Base-by-base conservation (phyloP, 2,113 vertebrate genomes). In the Melanerpes aurifrons region DNA sequence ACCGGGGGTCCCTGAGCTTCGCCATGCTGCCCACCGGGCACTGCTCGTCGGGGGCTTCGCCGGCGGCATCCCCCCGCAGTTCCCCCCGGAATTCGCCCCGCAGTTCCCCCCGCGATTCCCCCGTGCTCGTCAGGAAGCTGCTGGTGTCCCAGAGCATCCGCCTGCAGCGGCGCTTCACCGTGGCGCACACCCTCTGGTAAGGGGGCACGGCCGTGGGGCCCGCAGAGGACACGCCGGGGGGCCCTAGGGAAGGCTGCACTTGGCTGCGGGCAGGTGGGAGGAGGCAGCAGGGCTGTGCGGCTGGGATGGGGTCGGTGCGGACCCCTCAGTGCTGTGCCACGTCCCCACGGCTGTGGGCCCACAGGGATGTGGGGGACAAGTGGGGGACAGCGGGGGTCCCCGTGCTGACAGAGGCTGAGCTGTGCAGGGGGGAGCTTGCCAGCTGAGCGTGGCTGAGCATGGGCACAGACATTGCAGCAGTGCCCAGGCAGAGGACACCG, bases 111-210 rank as follows among this genome's bases (percentile, higher is more conserved):
- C 40, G 95, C 50, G 91, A 97, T 73, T 98, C 99, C 35, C 98
- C 98, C 1, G 80, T 98, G 86, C 97, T 99, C 95, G 98, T 99
- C 97, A 96, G 98, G 84, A 99, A 98, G 96, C 97, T 99, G 86
- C 93, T 98, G 96, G 97, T 98, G 98, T 98, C 98, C 93, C 98
- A 98, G 82, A 98, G 98, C 96, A 98, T 98, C 95, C 98, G 98
- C 77, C 97, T 98, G 78, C 98, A 98, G 97, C 97, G 98, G 81
- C 98, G 99, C 66, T 99, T 99, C 98, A 99, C 99, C 1, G 97
- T 99, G 97, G 98, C 99, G 35, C 98, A 99, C 95, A 98, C 98
- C 15, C 98, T 98, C 96, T 98, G 99, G 99, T 99, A 98, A 97
- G 90, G 48, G 70, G 72, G 71, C 40, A 50, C 71, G 10, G 66